Base-by-base conservation (phyloP, 2,113 vertebrate genomes). In the Nycticorax nycticorax region DNA sequence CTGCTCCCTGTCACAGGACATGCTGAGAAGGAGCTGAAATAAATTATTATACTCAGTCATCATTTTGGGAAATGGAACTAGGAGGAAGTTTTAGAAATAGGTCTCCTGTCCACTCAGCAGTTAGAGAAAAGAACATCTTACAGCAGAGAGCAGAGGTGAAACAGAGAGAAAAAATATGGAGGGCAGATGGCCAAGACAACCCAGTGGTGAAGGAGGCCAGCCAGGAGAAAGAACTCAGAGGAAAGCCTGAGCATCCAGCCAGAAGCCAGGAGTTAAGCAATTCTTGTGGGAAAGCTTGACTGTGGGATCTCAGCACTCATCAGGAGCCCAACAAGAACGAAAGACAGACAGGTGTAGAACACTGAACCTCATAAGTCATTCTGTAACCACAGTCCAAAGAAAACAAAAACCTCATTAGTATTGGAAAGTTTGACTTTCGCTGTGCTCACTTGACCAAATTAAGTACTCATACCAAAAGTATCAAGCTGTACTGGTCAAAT, bases 261-360 rank as follows among this genome's bases (percentile, higher is more conserved):
- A 96, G 89, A 95, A 95, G 73, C 53, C 27, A 75, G 35, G 73
- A 89, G 77, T 93, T 85, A 85, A 90, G 55, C 80, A 96, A 66
- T 79, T 82, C 93, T 85, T 78, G 39, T 87, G 92, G 85, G 92
- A 93, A 96, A 88, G 14, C 52, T 77, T 57, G 64, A 87, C 62
- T 82, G 66, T 74, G 56, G 67, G 77, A 90, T 91, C 56, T 88
- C 32, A 89, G 37, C 50, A 57, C 62, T 95, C 80, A 68, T 74
- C 72, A 77, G 33, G 77, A 88, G 35, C 8, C 52, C 74, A 88
- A 64, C 28, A 75, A 94, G 77, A 87, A 89, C 62, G 75, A 89
- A 79, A 93, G 87, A 88, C 53, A 79, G 89, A 83, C 96, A 96
- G 84, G 96, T 96, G 94, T 78, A 78, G 88, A 89, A 86, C 69